phyloP scores from a whole-genome alignment of 2,888 invertebrate species.

The Shargacucullia verbasci region DNA sequence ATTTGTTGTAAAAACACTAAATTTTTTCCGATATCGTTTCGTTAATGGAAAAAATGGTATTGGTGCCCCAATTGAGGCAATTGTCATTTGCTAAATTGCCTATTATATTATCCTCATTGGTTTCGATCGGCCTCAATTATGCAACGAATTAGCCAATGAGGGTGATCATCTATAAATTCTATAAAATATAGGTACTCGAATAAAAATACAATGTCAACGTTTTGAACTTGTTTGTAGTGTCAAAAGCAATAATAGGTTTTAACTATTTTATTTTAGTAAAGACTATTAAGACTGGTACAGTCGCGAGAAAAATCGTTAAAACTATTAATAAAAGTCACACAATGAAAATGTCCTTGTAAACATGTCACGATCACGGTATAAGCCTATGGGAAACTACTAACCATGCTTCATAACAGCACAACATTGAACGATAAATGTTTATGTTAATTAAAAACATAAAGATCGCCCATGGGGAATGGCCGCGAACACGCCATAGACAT shows the following conservation, averaged over 20 bases:
- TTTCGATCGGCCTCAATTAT: slow-evolving; percentile 35
- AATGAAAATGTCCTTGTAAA: slow-evolving; percentile 42
- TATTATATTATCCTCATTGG: slow-evolving; percentile 32
- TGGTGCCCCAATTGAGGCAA: slow-evolving; percentile 36
- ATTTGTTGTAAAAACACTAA: slow-evolving; percentile 23
- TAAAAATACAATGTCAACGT: too few relatives aligned
- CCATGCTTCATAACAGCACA: slow-evolving; percentile 52
- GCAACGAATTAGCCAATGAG: slow-evolving; percentile 26
- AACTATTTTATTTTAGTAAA: slow-evolving; percentile 2
- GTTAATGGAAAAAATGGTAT: slow-evolving; percentile 26
- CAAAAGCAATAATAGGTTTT: too few relatives aligned
- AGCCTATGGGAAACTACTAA: slow-evolving; percentile 43
- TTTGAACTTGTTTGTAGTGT: too few relatives aligned
- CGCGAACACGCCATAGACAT: slow-evolving; percentile 59
- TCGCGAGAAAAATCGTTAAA: slow-evolving; percentile 26
- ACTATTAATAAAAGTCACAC: slow-evolving; percentile 25
- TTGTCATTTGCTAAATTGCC: slow-evolving; percentile 43
- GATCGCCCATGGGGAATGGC: slow-evolving; percentile 61
- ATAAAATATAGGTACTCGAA: too few relatives aligned
- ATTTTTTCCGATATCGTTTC: slow-evolving; percentile 20
- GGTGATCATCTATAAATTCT: slow-evolving; percentile 7
- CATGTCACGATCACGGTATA: slow-evolving; percentile 45
- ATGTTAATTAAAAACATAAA: slow-evolving; percentile 73
- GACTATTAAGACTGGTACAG: slow-evolving; percentile 9
- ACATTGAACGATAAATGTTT: slow-evolving; percentile 62